Percentiles rank a stretch among this genome's conserved stretches.
Evolutionary conservation across 2,113 vertebrate species (phyloP).

Genomic region (Cyanoramphus novaezelandiae): DNA sequence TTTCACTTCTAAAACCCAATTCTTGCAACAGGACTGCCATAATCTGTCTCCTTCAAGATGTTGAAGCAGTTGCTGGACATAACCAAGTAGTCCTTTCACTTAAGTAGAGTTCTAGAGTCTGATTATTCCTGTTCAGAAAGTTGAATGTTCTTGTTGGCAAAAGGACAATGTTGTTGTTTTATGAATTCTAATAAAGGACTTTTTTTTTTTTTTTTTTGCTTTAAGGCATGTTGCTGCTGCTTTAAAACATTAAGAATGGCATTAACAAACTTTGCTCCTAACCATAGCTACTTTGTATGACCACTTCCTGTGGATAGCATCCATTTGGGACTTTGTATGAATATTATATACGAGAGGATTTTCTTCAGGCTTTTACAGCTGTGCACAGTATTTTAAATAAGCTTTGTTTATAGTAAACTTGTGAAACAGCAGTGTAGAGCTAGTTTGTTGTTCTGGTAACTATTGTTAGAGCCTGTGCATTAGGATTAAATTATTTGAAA

Average conservation of each 20-base stretch:
- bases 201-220: background rate
- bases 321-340: background rate
- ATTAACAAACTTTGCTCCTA: background rate
- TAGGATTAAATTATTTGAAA: background rate
- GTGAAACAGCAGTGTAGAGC: background rate
- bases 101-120: background rate
- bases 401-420: background rate
- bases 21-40: background rate
- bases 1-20: background rate
- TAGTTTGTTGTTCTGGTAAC: background rate
- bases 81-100: background rate
- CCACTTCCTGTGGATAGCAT: background rate
- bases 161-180: background rate
- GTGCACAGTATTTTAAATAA: background rate
- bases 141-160: background rate
- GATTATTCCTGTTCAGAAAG: background rate
- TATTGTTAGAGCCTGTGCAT: background rate
- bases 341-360: background rate
- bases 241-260: background rate
- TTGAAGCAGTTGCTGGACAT: background rate
- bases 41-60: background rate
- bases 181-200: accelerated
- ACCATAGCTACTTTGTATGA: background rate
- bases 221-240: background rate
- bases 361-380: background rate